Percentiles rank a stretch among this genome's conserved stretches.
Evolutionary conservation across 2,113 vertebrate genomes (phyloP).

Genomic region (Pachycephala philippinensis): DNA sequence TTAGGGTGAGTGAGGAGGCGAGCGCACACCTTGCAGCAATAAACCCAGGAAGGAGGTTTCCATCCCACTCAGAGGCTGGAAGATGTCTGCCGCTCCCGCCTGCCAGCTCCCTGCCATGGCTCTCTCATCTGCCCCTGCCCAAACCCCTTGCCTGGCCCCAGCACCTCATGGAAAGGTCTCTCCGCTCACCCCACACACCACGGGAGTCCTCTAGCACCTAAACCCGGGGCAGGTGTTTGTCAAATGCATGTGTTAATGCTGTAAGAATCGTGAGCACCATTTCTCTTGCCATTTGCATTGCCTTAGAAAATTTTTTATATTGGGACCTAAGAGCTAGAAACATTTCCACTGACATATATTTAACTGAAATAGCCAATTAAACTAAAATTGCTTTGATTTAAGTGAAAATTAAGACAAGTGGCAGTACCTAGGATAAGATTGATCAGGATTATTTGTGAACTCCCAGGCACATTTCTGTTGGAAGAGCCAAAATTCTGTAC

Average conservation of each 20-base stretch:
- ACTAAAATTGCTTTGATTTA: background rate
- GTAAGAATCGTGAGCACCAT: background rate
- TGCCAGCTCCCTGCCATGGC: background rate
- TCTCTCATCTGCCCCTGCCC: background rate
- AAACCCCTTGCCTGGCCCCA: background rate
- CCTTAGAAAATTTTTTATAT: background rate
- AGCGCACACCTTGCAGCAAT: background rate
- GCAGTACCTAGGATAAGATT: background rate
- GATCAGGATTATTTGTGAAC: conserved; percentile 16
- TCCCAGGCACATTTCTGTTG: background rate
- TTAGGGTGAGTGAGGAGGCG: background rate
- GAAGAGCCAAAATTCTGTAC: background rate
- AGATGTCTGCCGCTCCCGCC: background rate
- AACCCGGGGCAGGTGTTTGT: background rate
- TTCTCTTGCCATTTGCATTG: background rate
- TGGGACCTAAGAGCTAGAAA: background rate
- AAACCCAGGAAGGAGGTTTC: background rate
- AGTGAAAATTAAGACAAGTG: conserved; percentile 19
- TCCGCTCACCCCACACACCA: background rate
- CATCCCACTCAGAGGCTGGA: background rate
- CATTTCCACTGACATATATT: background rate
- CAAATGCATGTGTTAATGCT: background rate
- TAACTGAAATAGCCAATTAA: conserved; percentile 20
- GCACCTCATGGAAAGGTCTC: background rate
- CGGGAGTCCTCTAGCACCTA: accelerated